phyloP scores from a whole-genome alignment of 2,888 invertebrate species.

The Aspidapion aeneum region DNA sequence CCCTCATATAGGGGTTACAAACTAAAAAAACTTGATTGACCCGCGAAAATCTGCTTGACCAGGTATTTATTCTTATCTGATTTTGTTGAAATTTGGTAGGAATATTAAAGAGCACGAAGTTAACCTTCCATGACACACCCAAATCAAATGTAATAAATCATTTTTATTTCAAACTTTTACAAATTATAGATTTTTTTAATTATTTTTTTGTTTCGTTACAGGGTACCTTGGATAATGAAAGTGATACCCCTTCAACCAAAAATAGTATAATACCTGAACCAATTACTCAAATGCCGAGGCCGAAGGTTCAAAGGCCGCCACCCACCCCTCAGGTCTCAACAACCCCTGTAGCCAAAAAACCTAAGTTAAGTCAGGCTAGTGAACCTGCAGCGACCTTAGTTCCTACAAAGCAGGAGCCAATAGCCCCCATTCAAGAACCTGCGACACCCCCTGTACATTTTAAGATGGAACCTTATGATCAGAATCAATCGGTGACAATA shows the following conservation, averaged over 20 bases:
- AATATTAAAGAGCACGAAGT: no score
- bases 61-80: no score
- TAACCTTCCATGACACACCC: no score
- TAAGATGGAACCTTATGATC: constrained; percentile 47
- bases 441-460: constrained; percentile 35
- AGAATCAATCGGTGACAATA: constrained; percentile 33
- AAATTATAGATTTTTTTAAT: no score
- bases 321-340: constrained; percentile 22
- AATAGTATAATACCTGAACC: constrained; percentile 20
- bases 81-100: no score
- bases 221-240: constrained; percentile 34
- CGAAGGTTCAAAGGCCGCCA: constrained; percentile 30
- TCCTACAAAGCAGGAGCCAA: constrained; percentile 24
- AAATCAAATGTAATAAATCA: no score
- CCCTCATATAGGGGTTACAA: no score
- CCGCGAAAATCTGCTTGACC: no score
- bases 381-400: constrained; percentile 12
- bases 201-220: constrained; percentile 22
- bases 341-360: constrained; percentile 33
- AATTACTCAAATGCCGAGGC: constrained; percentile 33
- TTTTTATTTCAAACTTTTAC: no score
- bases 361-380: constrained; percentile 31
- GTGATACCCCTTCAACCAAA: constrained; percentile 22
- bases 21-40: no score
- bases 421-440: not conserved